A percentile compares a stretch with the other conserved stretches of the same genome.
Evolutionary conservation across 2,113 vertebrate genomes (phyloP).

Genomic region (Cololabis saira): DNA sequence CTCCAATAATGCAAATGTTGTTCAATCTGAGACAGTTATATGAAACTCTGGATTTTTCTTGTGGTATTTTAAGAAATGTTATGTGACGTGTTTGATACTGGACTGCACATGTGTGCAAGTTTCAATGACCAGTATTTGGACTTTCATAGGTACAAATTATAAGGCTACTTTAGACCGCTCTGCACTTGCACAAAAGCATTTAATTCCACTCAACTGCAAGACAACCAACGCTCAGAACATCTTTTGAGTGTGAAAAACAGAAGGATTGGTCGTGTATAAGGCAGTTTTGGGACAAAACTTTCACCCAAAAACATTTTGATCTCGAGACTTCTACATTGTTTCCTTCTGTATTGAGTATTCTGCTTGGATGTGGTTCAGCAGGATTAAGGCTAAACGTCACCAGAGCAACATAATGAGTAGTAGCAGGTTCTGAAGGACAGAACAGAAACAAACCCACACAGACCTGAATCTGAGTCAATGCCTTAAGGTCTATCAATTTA

Average conservation of each 20-base stretch:
- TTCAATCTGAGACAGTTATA: background rate
- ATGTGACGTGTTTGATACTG: too few relatives aligned
- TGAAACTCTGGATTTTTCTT: background rate
- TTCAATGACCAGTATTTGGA: too few relatives aligned
- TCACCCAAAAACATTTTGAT: conserved; percentile 15
- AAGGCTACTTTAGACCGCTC: too few relatives aligned
- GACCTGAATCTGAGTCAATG: conserved; percentile 8
- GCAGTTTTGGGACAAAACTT: background rate
- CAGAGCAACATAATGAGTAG: conserved; percentile 17
- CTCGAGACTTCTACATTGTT: conserved; percentile 28
- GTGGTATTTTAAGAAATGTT: too few relatives aligned
- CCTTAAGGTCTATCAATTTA: conserved; percentile 22
- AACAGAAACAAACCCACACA: conserved; percentile 31
- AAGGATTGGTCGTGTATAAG: conserved; percentile 2
- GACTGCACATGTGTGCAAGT: too few relatives aligned
- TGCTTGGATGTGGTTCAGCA: conserved; percentile 31
- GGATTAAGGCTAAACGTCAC: conserved; percentile 49
- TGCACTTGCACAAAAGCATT: too few relatives aligned
- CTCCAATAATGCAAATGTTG: conserved; percentile 6
- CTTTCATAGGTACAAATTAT: too few relatives aligned
- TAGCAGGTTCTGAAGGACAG: conserved; percentile 28
- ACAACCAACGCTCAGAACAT: too few relatives aligned
- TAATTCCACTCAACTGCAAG: too few relatives aligned
- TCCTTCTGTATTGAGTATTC: conserved; percentile 31
- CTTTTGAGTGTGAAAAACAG: background rate